A percentile compares a stretch with the other conserved stretches of the same genome.
Conservation (phyloP, 2,797 vertebrate species). For the Naso thynnoides region DNA sequence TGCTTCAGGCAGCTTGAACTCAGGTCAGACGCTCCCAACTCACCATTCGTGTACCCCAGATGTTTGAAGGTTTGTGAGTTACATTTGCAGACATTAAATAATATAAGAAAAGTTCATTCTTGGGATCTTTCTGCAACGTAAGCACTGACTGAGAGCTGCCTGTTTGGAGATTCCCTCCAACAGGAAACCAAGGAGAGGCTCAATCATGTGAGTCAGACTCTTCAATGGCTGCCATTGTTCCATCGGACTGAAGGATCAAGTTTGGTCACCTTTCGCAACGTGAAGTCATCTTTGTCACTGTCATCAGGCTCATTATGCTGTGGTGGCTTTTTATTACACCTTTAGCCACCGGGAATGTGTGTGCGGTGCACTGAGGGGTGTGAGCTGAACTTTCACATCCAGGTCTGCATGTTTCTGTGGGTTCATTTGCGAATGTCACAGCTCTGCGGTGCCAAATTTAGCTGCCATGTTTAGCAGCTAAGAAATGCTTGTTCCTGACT, state of each 20-base stretch:
- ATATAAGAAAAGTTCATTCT: conserved; percentile 3
- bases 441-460: conserved; percentile 19
- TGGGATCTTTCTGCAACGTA: neutral
- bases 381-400: conserved; percentile 37
- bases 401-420: conserved; percentile 35
- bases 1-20: conserved; percentile 34
- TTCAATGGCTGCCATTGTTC: conserved; percentile 68
- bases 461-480: conserved; percentile 11
- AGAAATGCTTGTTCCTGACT: neutral
- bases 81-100: neutral
- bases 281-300: conserved; percentile 65
- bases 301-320: conserved; percentile 36
- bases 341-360: conserved; percentile 30
- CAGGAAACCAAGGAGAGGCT: conserved; percentile 47
- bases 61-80: neutral
- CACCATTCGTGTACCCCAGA: neutral
- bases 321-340: conserved; percentile 16
- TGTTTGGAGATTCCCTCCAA: conserved; percentile 33
- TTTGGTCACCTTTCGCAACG: conserved; percentile 69
- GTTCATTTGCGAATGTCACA: conserved; percentile 39
- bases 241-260: conserved; percentile 64
- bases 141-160: neutral
- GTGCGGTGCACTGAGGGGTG: conserved; percentile 31
- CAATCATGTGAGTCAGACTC: conserved; percentile 46
- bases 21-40: conserved; percentile 25